These are phyloP conservation scores for Halcyon badia DNA, from an alignment of 2,797 vertebrate species.

Conservation along the genomic window DNA sequence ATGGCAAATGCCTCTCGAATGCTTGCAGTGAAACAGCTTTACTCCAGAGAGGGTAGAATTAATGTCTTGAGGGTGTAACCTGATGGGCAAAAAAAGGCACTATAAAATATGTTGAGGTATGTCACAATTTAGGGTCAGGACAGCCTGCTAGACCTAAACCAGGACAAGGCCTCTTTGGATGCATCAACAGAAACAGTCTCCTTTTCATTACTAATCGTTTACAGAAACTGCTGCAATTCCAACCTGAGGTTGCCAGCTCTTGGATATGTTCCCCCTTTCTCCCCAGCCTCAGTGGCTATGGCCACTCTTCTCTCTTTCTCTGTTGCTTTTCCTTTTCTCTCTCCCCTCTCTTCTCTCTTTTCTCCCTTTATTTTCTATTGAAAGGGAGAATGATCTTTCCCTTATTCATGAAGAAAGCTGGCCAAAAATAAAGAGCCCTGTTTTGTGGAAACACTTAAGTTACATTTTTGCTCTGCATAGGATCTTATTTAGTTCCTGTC, in stretches of 20 bases:
- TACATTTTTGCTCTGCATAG: background rate
- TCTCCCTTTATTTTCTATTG: background rate
- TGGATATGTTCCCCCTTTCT: background rate
- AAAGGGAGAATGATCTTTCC: background rate
- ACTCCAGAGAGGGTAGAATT: background rate
- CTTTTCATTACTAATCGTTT: background rate
- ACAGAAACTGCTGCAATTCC: background rate
- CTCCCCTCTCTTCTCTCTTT: background rate
- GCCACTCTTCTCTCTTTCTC: background rate
- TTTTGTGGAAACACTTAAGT: background rate
- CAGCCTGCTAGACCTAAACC: too few species aligned
- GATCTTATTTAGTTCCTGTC: background rate
- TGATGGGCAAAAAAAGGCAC: background rate
- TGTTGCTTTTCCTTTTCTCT: background rate
- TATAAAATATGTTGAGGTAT: background rate
- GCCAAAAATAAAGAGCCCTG: background rate
- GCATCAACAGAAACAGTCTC: rapidly evolving
- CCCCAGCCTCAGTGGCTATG: background rate
- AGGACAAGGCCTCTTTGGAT: background rate
- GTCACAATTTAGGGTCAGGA: too few species aligned
- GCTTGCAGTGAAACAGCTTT: background rate
- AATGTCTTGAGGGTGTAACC: background rate
- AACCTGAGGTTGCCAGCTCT: background rate
- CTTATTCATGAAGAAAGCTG: background rate
- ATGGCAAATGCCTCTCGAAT: background rate